phyloP scores from a whole-genome alignment of 1,140 invertebrate species.

The Muscidifurax raptorellus region DNA sequence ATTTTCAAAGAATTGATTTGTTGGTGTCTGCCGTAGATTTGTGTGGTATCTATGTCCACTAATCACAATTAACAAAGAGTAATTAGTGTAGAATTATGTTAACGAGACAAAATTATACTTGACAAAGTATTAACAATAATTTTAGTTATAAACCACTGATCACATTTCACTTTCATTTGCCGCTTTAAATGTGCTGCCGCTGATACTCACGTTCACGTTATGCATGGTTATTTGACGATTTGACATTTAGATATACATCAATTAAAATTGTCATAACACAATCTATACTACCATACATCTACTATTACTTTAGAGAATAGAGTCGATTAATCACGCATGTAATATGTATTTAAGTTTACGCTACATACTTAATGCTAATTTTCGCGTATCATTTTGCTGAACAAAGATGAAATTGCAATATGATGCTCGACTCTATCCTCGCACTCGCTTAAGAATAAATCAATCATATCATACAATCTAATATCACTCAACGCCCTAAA shows the following conservation, averaged over 20 bases:
- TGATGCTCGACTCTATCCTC: constrained; percentile 19
- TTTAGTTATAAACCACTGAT: constrained; percentile 71
- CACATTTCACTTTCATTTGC: constrained; percentile 74
- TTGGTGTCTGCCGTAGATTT: constrained; percentile 34
- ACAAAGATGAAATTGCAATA: not conserved
- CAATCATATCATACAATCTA: constrained; percentile 57
- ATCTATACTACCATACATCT: not conserved
- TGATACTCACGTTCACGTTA: constrained; percentile 58
- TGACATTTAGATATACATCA: constrained; percentile 27
- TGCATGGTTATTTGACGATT: constrained; percentile 57
- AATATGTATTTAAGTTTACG: not conserved
- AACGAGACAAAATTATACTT: constrained; percentile 66
- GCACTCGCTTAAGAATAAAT: constrained; percentile 28
- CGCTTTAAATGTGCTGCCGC: constrained; percentile 73
- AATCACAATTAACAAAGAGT: constrained; percentile 54
- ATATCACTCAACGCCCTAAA: constrained; percentile 58
- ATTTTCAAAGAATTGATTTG: constrained; percentile 37
- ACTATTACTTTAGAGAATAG: not conserved
- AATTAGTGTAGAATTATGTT: constrained; percentile 32
- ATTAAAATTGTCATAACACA: constrained; percentile 20
- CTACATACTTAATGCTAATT: no score
- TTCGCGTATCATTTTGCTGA: not conserved
- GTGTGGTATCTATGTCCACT: constrained; percentile 45
- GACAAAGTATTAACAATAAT: constrained; percentile 70
- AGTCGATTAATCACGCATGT: not conserved